Evolutionary conservation across 2,888 invertebrate species (phyloP).

Genomic region (Hecatera dysodea): DNA sequence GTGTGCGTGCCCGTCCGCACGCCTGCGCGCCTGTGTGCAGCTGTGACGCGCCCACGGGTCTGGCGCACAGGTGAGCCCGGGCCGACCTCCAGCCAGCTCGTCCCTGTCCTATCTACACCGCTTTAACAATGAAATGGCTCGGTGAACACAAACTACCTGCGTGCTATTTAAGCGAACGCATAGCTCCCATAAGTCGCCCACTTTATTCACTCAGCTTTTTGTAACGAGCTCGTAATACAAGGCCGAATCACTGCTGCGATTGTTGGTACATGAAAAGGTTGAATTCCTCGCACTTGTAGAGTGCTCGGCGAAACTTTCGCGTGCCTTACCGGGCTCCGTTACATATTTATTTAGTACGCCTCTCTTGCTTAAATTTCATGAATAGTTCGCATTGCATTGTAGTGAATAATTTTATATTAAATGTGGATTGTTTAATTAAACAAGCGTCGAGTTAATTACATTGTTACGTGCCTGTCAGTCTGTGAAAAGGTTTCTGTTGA

Average conservation of each 20-base stretch:
- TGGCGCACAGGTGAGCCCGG: slow-evolving; percentile 88
- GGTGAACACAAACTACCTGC: slow-evolving; percentile 84
- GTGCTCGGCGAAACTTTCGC: slow-evolving; percentile 72
- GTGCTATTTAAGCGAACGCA: slow-evolving; percentile 81
- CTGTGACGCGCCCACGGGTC: slow-evolving; percentile 85
- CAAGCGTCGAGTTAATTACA: slow-evolving; percentile 70
- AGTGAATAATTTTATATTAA: slow-evolving; percentile 72
- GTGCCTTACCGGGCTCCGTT: slow-evolving; percentile 66
- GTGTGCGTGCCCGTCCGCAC: slow-evolving; percentile 64
- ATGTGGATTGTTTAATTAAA: slow-evolving; percentile 73
- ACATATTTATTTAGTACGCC: slow-evolving; percentile 75
- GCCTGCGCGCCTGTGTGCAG: slow-evolving; percentile 70
- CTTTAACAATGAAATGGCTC: slow-evolving; percentile 86
- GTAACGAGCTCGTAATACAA: slow-evolving; percentile 54
- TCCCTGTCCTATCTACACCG: slow-evolving; percentile 83
- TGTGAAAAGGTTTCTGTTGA: slow-evolving; percentile 56
- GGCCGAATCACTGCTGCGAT: slow-evolving; percentile 52
- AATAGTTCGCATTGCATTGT: slow-evolving; percentile 75
- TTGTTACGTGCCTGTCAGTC: slow-evolving; percentile 63
- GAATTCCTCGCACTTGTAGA: slow-evolving; percentile 66
- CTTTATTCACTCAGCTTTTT: slow-evolving; percentile 67
- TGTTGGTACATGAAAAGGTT: slow-evolving; percentile 67
- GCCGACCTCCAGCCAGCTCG: slow-evolving; percentile 83
- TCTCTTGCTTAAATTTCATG: slow-evolving; percentile 64
- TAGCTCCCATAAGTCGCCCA: slow-evolving; percentile 66